A percentile compares a stretch with the other conserved stretches of the same genome.
Conservation (phyloP, 2,113 vertebrate species). For the Arenaria interpres region DNA sequence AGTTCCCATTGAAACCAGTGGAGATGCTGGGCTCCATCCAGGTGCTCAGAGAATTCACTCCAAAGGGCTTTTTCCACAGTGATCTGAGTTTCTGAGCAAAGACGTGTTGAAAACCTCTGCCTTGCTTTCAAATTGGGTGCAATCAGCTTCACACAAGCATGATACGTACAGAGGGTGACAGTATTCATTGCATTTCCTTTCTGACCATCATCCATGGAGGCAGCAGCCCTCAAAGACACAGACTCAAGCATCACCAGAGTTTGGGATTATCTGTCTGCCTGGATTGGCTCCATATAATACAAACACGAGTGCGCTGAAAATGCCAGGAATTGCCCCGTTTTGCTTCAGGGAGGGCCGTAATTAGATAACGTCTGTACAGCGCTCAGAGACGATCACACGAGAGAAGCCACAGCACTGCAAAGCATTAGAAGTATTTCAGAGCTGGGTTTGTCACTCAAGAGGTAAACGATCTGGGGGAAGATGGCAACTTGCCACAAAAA, state of each 20-base stretch:
- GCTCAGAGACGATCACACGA: accelerated
- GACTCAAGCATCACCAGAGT: not conserved
- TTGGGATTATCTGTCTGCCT: not conserved
- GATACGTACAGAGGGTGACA: not conserved
- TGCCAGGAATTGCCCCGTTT: constrained; percentile 26
- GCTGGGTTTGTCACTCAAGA: constrained; percentile 13
- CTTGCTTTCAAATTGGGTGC: not conserved
- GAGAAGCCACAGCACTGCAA: not conserved
- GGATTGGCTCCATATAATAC: not conserved
- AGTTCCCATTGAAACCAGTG: not conserved
- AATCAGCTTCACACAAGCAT: not conserved
- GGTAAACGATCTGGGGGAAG: not conserved
- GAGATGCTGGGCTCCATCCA: not conserved
- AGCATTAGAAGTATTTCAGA: not conserved
- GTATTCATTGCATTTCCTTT: not conserved
- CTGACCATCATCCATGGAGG: accelerated
- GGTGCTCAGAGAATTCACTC: not conserved
- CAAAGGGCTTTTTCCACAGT: not conserved
- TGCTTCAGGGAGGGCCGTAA: not conserved
- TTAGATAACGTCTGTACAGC: not conserved
- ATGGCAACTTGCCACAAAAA: constrained; percentile 57
- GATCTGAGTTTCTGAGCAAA: not conserved
- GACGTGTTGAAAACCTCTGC: not conserved
- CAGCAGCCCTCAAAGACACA: not conserved
- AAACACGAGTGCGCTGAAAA: not conserved